A percentile compares a stretch with the other conserved stretches of the same genome.
Conservation (phyloP, 2,888 invertebrate genomes). For the Pyrrhosoma nymphula region DNA sequence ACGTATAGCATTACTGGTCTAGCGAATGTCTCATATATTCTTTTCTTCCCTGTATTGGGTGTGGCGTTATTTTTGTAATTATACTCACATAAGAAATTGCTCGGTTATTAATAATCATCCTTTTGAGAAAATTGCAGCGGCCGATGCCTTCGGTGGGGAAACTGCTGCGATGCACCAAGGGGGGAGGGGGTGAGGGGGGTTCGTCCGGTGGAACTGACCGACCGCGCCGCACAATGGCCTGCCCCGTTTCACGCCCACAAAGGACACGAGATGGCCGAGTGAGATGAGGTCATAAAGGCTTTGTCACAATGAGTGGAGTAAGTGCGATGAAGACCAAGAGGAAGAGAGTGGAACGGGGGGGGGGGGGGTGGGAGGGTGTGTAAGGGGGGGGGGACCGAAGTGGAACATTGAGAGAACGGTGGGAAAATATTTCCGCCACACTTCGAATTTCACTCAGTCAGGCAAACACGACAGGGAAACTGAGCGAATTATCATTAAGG, state of each 20-base stretch:
- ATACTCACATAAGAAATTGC: too few relatives aligned
- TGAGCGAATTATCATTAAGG: not conserved
- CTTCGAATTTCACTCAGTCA: not conserved
- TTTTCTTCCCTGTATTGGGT: too few relatives aligned
- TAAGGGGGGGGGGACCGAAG: not conserved
- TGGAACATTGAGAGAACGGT: not conserved
- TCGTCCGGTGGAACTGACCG: not conserved
- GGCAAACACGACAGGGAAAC: not conserved
- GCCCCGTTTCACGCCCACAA: conserved; percentile 19
- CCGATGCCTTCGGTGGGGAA: too few relatives aligned
- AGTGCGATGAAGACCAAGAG: not conserved
- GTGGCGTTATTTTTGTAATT: too few relatives aligned
- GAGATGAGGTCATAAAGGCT: conserved; percentile 44
- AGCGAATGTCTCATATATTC: too few relatives aligned
- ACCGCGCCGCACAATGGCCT: not conserved
- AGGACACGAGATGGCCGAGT: conserved; percentile 50
- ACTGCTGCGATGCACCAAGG: too few relatives aligned
- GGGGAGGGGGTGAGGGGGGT: not conserved
- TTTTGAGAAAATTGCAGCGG: too few relatives aligned
- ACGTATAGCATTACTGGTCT: too few relatives aligned
- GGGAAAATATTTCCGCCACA: not conserved
- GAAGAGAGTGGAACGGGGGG: not conserved
- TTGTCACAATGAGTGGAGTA: conserved; percentile 25
- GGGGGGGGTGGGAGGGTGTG: not conserved
- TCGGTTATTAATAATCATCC: too few relatives aligned